phyloP scores from a whole-genome alignment of 2,888 invertebrate genomes.

The Dynastes hyllus region DNA sequence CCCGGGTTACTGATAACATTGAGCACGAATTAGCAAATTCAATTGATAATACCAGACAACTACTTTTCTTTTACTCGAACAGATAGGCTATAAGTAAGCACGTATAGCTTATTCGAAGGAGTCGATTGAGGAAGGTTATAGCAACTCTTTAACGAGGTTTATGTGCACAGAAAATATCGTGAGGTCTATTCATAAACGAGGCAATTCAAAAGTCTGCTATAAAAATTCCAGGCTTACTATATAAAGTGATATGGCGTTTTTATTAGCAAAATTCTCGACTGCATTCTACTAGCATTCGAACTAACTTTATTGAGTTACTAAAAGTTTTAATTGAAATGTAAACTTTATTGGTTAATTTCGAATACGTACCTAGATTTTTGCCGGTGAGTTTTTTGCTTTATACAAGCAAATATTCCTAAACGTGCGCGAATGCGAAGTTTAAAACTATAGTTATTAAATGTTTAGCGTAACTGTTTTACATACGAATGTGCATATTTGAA shows the following conservation, averaged over 20 bases:
- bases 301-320: not conserved
- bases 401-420: not conserved
- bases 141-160: too few species aligned
- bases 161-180: not conserved
- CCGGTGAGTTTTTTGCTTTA: not conserved
- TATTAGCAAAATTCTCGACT: not conserved
- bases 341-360: conserved; percentile 3
- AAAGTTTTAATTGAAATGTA: conserved; percentile 23
- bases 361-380: conserved; percentile 1
- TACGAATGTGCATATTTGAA: not conserved
- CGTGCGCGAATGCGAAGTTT: conserved; percentile 15
- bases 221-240: not conserved
- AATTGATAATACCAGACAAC: too few species aligned
- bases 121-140: too few species aligned
- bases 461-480: not conserved
- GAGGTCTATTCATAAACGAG: not conserved
- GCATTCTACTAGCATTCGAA: not conserved
- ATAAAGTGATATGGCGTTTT: not conserved
- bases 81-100: too few species aligned
- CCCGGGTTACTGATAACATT: too few species aligned
- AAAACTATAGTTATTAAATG: conserved; percentile 32
- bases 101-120: too few species aligned
- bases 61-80: too few species aligned
- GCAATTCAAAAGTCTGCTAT: not conserved
- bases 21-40: too few species aligned